Base-by-base conservation (phyloP, 2,797 vertebrate species). In the Cephalopachus bancanus region DNA sequence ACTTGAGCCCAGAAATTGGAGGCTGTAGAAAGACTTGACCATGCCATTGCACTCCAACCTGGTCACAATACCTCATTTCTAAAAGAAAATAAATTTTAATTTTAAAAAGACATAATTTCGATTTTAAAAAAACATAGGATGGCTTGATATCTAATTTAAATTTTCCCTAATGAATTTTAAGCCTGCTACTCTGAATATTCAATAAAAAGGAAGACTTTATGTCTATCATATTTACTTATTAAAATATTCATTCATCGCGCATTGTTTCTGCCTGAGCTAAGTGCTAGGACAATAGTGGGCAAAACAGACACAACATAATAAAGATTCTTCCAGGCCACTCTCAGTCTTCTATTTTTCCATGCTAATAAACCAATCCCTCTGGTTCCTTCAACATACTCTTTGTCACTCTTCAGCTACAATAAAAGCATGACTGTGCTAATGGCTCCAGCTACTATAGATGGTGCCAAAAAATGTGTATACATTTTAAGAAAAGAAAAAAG, bases 121-220 rank as follows among this genome's bases (percentile, higher is more conserved):
- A 71, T 37, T 37, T 71, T 5, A 10, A 71, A 71, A 20, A 71
- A 2, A 71, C 20, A 19, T 51, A 53, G 19, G 57, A 65, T 60
- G 19, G 12, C 20, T 93, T 78, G 44, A 30, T 53, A 33, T 44
- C 26, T 57, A 30, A 53, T 79, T 60, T 74, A 60, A 92, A 80
- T 75, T 44, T 88, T 65, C 19, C 64, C 59, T 92, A 20, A 37
- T 44, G 16, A 72, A 44, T 92, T 37, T 60, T 33, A 69, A 53
- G n/a, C n/a, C 79, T 84, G 37, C 20, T 28, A 20, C 78, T 89
- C 89, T 62, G 26, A 92, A 93, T 49, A 22, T 2, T 96, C 75
- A 64, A 37, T 57, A 92, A 85, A 80, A 85, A 59, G 57, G 28
- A 89, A 85, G 26, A 2, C 7, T 83, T 62, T 33, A 5, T 67